Evolutionary conservation across 2,888 invertebrate genomes (phyloP).

Genomic region (Tineola bisselliella): DNA sequence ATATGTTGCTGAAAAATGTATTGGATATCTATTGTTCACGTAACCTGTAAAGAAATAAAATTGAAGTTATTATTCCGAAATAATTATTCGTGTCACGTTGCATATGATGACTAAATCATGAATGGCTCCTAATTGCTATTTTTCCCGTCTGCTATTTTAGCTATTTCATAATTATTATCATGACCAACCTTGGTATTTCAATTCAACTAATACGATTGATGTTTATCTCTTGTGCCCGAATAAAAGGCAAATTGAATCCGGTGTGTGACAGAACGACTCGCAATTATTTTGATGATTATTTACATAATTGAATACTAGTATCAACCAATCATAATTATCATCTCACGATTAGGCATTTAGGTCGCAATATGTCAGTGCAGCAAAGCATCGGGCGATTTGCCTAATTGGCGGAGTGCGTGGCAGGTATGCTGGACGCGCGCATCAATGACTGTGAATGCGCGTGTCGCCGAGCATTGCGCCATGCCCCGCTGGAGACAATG

Average conservation of each 20-base stretch:
- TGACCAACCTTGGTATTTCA: constrained; percentile 36
- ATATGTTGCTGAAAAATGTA: constrained; percentile 80
- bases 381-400: constrained; percentile 32
- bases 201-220: constrained; percentile 26
- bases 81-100: neutral
- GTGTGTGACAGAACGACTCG: neutral
- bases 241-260: neutral
- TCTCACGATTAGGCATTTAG: constrained; percentile 56
- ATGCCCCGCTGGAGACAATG: constrained; percentile 38
- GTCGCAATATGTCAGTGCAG: constrained; percentile 41
- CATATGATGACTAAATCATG: neutral
- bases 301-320: constrained; percentile 40
- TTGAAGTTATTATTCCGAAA: too few relatives aligned
- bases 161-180: constrained; percentile 15
- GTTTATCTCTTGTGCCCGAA: constrained; percentile 24
- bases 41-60: constrained; percentile 38
- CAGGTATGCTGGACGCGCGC: constrained; percentile 25
- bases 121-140: neutral
- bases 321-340: constrained; percentile 46
- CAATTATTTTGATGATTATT: constrained; percentile 28
- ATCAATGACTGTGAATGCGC: constrained; percentile 57
- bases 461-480: constrained; percentile 58
- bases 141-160: neutral
- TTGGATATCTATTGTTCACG: constrained; percentile 64
- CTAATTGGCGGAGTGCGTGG: constrained; percentile 30